A percentile compares a stretch with the other conserved stretches of the same genome.
Evolutionary conservation across 2,797 vertebrate species (phyloP).

Genomic region (Morus bassanus): DNA sequence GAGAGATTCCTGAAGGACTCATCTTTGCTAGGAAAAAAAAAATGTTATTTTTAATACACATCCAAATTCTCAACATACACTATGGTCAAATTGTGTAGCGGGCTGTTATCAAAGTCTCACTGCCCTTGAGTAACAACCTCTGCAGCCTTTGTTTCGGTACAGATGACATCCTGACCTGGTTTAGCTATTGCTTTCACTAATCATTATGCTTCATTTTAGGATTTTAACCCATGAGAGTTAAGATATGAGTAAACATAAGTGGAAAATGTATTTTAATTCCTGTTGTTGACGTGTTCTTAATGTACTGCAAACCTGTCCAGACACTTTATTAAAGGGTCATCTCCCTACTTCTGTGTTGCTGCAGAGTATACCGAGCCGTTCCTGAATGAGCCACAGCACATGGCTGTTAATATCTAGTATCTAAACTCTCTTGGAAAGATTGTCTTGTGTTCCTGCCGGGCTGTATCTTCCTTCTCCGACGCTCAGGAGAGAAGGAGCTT

Average conservation of each 20-base stretch:
- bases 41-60: neutral
- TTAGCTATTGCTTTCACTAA: neutral
- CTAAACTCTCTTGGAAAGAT: neutral
- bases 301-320: fast-evolving
- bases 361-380: fast-evolving
- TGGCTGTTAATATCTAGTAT: fast-evolving
- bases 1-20: neutral
- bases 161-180: neutral
- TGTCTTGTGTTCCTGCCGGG: neutral
- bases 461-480: neutral
- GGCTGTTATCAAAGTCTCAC: neutral
- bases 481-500: neutral
- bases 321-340: neutral
- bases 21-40: neutral
- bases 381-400: fast-evolving
- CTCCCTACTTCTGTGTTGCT: fast-evolving
- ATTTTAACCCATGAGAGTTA: neutral
- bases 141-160: neutral
- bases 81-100: neutral
- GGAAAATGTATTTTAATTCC: neutral
- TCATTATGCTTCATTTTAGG: neutral
- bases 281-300: fast-evolving
- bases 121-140: neutral
- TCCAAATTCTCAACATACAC: neutral
- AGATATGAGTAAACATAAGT: neutral